phyloP scores from a whole-genome alignment of 2,113 vertebrate genomes.

The Epinephelus moara region DNA sequence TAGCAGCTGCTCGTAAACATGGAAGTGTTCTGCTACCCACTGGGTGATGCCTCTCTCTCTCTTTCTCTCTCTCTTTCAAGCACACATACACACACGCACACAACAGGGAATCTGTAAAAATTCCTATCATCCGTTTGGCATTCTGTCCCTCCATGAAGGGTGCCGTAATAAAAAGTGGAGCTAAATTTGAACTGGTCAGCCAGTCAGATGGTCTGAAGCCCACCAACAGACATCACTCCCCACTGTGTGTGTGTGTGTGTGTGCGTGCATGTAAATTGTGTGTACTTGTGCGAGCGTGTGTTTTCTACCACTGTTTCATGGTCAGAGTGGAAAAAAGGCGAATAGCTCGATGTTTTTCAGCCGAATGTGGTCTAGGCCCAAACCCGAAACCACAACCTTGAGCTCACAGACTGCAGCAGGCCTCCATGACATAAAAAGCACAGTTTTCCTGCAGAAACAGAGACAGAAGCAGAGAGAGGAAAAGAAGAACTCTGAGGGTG shows the following conservation, averaged over 20 bases:
- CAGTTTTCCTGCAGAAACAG: slow-evolving; percentile 65
- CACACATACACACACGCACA: slow-evolving; percentile 44
- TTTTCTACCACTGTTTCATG: slow-evolving; percentile 76
- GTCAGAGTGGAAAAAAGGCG: slow-evolving; percentile 77
- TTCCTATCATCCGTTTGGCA: slow-evolving; percentile 79
- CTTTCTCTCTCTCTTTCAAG: slow-evolving; percentile 40
- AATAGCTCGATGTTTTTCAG: slow-evolving; percentile 84
- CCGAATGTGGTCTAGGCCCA: slow-evolving; percentile 80
- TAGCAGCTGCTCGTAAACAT: slow-evolving; percentile 89
- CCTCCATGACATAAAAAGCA: slow-evolving; percentile 79
- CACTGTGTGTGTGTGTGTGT: slow-evolving; percentile 19
- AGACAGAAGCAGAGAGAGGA: slow-evolving; percentile 51
- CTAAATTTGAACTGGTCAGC: slow-evolving; percentile 79
- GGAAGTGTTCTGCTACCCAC: slow-evolving; percentile 83
- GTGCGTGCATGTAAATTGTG: neutral
- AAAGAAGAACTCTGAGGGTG: slow-evolving; percentile 56
- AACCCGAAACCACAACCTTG: slow-evolving; percentile 86
- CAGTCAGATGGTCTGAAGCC: slow-evolving; percentile 61
- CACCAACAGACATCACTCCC: slow-evolving; percentile 65
- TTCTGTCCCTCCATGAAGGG: slow-evolving; percentile 61
- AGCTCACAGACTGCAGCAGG: slow-evolving; percentile 80
- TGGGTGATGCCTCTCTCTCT: slow-evolving; percentile 77
- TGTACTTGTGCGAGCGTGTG: slow-evolving; percentile 16
- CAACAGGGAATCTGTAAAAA: slow-evolving; percentile 76
- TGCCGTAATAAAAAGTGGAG: slow-evolving; percentile 68